Evolutionary conservation across 2,888 invertebrate genomes (phyloP), one percentile per base, ranked within the genome.

Genomic region (Neria commutata): DNA sequence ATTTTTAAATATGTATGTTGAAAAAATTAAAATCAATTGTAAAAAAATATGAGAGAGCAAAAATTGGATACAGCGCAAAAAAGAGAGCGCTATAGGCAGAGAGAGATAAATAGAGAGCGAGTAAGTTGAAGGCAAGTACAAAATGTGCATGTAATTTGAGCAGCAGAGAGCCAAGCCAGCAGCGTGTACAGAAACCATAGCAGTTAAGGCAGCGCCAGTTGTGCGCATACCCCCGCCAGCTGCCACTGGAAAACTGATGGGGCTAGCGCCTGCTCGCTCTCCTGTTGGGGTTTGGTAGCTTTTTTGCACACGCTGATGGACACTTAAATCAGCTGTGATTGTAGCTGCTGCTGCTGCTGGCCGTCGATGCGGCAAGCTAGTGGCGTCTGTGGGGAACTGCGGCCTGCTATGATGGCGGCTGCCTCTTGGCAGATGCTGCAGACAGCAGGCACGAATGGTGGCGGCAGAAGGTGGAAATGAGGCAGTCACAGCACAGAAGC

Each of bases 311-410:
- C 5, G 6, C 33, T 33, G 47, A 58, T 40, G 51, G 54, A 51
- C 51, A 51, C 51, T 49, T 42, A 40, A 54, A 59, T 55, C 59
- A 59, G 59, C 59, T 59, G 59, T 59, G 51, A 55, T 58, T 54
- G 49, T 48, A 54, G n/a, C n/a, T n/a, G n/a, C n/a, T n/a, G n/a
- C n/a, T n/a, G n/a, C n/a, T n/a, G n/a, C n/a, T n/a, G n/a, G n/a
- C n/a, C n/a, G n/a, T n/a, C n/a, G n/a, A n/a, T n/a, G n/a, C n/a
- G n/a, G n/a, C n/a, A n/a, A n/a, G n/a, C n/a, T n/a, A n/a, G n/a
- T n/a, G n/a, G n/a, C n/a, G n/a, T n/a, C n/a, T n/a, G n/a, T n/a
- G n/a, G n/a, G n/a, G n/a, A n/a, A n/a, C n/a, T n/a, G n/a, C n/a
- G n/a, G n/a, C n/a, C n/a, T n/a, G n/a, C n/a, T n/a, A n/a, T n/a